A percentile compares a stretch with the other conserved stretches of the same genome.
Conservation (phyloP, 2,113 vertebrate species). For the Dendrocopos noguchii region DNA sequence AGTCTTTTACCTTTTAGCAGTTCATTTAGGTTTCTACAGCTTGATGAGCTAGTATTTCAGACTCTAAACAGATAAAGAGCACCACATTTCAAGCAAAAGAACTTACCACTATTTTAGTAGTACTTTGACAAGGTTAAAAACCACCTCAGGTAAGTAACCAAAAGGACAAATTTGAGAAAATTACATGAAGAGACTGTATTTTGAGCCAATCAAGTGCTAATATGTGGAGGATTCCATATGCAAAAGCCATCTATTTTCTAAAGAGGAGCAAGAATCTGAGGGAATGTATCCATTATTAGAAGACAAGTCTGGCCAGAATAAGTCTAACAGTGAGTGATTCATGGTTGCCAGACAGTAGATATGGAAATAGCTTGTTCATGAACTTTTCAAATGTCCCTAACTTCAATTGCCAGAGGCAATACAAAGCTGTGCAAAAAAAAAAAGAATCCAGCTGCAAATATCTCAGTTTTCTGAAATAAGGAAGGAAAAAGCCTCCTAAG, state of each 20-base stretch:
- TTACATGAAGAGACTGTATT: slow-evolving; percentile 2
- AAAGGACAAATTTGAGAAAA: not conserved
- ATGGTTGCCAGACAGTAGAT: not conserved
- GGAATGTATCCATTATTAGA: not conserved
- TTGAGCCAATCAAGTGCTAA: slow-evolving; percentile 15
- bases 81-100: slow-evolving; percentile 13
- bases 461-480: not conserved
- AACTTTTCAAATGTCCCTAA: not conserved
- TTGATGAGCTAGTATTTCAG: slow-evolving; percentile 25
- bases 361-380: slow-evolving; percentile 2
- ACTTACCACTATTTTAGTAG: slow-evolving; percentile 23
- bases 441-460: not conserved
- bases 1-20: not conserved
- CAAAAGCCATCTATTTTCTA: not conserved
- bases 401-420: not conserved
- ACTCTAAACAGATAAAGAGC: slow-evolving; percentile 12
- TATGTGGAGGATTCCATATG: not conserved
- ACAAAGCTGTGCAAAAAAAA: not conserved
- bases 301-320: not conserved
- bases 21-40: not conserved
- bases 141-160: slow-evolving; percentile 19
- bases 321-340: not conserved
- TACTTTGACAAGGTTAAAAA: slow-evolving; percentile 40
- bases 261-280: not conserved
- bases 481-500: not conserved